phyloP scores from a whole-genome alignment of 2,888 invertebrate species.

The Platycheirus rosarum region DNA sequence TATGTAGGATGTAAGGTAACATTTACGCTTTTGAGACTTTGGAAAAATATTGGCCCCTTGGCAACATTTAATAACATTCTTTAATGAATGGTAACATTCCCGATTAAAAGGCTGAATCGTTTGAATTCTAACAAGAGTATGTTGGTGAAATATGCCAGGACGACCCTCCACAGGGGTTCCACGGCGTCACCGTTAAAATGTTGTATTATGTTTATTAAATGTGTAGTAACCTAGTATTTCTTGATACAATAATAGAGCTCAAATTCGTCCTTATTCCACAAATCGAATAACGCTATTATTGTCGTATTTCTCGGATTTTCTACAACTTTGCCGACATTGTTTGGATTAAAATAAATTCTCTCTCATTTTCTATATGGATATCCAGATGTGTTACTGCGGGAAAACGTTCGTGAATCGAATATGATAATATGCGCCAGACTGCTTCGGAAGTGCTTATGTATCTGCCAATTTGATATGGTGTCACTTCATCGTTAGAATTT shows the following conservation, averaged over 20 bases:
- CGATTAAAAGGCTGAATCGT: slow-evolving; percentile 77
- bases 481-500: slow-evolving; percentile 26
- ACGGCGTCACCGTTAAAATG: slow-evolving; percentile 74
- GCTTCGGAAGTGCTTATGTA: slow-evolving; percentile 73
- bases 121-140: slow-evolving; percentile 77
- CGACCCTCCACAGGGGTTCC: slow-evolving; percentile 65
- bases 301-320: slow-evolving; percentile 74
- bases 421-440: slow-evolving; percentile 57
- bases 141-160: slow-evolving; percentile 74
- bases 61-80: slow-evolving; percentile 69
- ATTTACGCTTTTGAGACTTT: slow-evolving; percentile 1
- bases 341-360: slow-evolving; percentile 39
- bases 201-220: slow-evolving; percentile 77
- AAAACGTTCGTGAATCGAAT: slow-evolving; percentile 35
- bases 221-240: slow-evolving; percentile 78
- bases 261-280: slow-evolving; percentile 76
- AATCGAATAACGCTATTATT: slow-evolving; percentile 78
- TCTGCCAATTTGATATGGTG: slow-evolving; percentile 66
- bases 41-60: slow-evolving; percentile 5
- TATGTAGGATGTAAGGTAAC: not conserved
- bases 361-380: slow-evolving; percentile 61
- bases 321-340: slow-evolving; percentile 57
- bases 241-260: slow-evolving; percentile 77
- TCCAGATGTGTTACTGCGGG: slow-evolving; percentile 11
- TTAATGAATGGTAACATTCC: slow-evolving; percentile 75